These are phyloP conservation scores for Xanthostigma xanthostigma DNA, from an alignment of 2,888 invertebrate genomes.

Conservation along the genomic window DNA sequence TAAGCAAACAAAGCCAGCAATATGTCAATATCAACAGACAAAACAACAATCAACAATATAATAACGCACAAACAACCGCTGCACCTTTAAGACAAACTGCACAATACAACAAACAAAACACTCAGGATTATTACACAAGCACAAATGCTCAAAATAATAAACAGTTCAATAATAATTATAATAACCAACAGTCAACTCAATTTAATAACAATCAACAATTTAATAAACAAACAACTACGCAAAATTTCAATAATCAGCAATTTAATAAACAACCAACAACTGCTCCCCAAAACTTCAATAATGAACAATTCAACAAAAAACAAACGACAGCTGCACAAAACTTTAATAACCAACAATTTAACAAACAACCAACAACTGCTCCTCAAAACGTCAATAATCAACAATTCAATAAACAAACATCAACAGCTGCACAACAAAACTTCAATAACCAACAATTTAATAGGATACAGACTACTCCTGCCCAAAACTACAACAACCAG, in stretches of 20 bases:
- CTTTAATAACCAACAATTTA: neutral
- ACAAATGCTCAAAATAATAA: slow-evolving; percentile 16
- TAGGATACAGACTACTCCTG: neutral
- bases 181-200: slow-evolving; percentile 13
- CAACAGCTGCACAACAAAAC: slow-evolving; percentile 1
- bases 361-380: slow-evolving; percentile 1
- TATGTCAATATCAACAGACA: slow-evolving; percentile 3
- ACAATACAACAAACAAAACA: slow-evolving; percentile 18
- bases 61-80: slow-evolving; percentile 4
- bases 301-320: neutral
- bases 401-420: neutral
- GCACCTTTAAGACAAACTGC: slow-evolving; percentile 15
- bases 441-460: neutral
- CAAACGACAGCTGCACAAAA: neutral
- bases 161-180: slow-evolving; percentile 8
- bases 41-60: slow-evolving; percentile 7
- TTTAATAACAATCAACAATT: slow-evolving; percentile 16
- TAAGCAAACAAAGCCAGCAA: slow-evolving; percentile 1
- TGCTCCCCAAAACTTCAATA: neutral
- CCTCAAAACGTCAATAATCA: neutral
- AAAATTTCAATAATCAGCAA: neutral
- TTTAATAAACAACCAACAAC: neutral
- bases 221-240: slow-evolving; percentile 20
- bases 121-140: slow-evolving; percentile 13
- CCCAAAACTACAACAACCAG: neutral